Conservation (phyloP, 2,797 vertebrate genomes). For the Centropyge bicolor region DNA sequence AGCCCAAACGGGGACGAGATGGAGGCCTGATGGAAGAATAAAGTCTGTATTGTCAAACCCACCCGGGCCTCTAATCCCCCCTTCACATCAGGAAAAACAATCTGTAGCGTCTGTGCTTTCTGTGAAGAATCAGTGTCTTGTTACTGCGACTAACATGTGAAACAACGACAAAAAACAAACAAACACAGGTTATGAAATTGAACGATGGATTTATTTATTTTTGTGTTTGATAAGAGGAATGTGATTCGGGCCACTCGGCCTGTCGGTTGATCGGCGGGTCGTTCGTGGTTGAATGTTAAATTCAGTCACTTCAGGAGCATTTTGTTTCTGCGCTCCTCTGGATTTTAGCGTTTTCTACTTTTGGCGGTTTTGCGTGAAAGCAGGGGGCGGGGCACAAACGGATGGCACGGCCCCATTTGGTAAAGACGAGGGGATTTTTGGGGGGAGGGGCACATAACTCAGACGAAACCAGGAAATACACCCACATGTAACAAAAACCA, state of each 20-base stretch:
- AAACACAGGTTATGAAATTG: constrained; percentile 74
- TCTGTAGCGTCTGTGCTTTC: constrained; percentile 80
- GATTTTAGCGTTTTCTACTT: constrained; percentile 85
- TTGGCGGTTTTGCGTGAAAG: constrained; percentile 52
- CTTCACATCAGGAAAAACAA: constrained; percentile 82
- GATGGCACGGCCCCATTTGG: constrained; percentile 10
- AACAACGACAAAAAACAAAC: constrained; percentile 23
- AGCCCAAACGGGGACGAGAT: constrained; percentile 64
- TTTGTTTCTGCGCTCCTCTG: constrained; percentile 71
- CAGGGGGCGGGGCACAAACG: constrained; percentile 41
- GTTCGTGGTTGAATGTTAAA: constrained; percentile 55
- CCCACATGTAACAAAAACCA: constrained; percentile 93
- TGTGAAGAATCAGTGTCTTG: constrained; percentile 79
- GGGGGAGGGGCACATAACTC: constrained; percentile 65
- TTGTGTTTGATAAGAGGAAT: constrained; percentile 20
- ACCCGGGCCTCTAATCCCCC: constrained; percentile 62
- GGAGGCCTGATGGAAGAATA: constrained; percentile 59
- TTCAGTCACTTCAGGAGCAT: constrained; percentile 71
- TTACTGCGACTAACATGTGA: constrained; percentile 56
- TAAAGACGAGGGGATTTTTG: not conserved
- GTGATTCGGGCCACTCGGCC: constrained; percentile 17
- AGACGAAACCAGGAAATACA: constrained; percentile 94
- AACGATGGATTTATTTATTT: constrained; percentile 48
- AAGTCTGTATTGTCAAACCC: constrained; percentile 63
- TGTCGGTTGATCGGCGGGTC: constrained; percentile 32